Conservation (phyloP, 2,888 invertebrate species). For the Athripsodes cinereus region DNA sequence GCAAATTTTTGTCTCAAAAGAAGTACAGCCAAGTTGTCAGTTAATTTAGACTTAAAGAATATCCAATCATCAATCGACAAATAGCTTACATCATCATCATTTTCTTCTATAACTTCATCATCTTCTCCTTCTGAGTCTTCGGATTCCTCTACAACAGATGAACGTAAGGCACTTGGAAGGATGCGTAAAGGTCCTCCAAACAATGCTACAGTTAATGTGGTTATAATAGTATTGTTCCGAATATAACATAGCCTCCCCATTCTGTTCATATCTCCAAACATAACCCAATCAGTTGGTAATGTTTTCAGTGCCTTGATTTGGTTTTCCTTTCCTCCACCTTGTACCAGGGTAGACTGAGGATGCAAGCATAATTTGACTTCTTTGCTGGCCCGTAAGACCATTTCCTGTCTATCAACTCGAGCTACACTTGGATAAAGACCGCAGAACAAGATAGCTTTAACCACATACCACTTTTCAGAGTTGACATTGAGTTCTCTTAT, state of each 20-base stretch:
- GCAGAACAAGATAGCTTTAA: constrained; percentile 82
- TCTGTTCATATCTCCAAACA: constrained; percentile 80
- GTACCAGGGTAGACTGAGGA: constrained; percentile 58
- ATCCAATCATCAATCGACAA: constrained; percentile 68
- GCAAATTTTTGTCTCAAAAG: constrained; percentile 69
- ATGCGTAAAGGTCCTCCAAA: constrained; percentile 67
- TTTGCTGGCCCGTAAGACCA: constrained; percentile 58
- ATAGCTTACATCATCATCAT: constrained; percentile 37
- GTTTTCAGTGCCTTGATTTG: constrained; percentile 33
- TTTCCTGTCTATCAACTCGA: constrained; percentile 59
- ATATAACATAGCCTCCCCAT: constrained; percentile 63
- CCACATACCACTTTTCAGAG: constrained; percentile 82
- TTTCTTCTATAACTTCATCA: constrained; percentile 36
- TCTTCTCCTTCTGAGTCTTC: constrained; percentile 44
- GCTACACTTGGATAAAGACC: constrained; percentile 89
- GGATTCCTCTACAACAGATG: constrained; percentile 44
- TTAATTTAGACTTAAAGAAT: constrained; percentile 61
- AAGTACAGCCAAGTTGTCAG: constrained; percentile 58
- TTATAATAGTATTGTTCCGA: constrained; percentile 73
- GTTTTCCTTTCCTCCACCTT: constrained; percentile 39
- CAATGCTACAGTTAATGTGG: constrained; percentile 73
- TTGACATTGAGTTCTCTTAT: constrained; percentile 77
- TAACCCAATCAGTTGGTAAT: constrained; percentile 72
- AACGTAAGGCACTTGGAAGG: constrained; percentile 43
- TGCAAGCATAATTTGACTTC: constrained; percentile 50